These are phyloP conservation scores for Centropristis striata DNA, from an alignment of 2,113 vertebrate species.

Conservation along the genomic window DNA sequence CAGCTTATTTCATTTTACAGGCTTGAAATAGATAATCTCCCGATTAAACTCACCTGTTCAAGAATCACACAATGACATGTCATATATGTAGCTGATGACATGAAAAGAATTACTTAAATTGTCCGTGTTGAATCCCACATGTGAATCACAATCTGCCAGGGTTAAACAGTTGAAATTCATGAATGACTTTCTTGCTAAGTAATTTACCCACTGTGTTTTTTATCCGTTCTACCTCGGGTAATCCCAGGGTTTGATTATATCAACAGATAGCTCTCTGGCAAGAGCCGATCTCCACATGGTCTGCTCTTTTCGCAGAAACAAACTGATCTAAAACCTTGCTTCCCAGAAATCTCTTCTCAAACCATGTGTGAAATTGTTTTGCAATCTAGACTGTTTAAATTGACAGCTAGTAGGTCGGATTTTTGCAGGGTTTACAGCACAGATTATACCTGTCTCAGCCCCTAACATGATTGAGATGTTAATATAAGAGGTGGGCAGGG, in stretches of 20 bases:
- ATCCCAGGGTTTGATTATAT: conserved; percentile 64
- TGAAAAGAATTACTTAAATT: neutral
- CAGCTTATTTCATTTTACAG: neutral
- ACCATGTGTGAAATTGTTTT: conserved; percentile 68
- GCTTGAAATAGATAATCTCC: neutral
- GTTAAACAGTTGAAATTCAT: conserved; percentile 39
- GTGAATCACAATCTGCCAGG: conserved; percentile 7
- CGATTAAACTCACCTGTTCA: conserved; percentile 11
- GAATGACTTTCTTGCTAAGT: conserved; percentile 40
- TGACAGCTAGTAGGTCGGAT: conserved; percentile 4
- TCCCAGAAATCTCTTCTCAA: conserved; percentile 57
- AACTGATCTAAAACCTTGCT: conserved; percentile 50
- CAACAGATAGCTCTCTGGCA: conserved; percentile 39
- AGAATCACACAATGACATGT: conserved; percentile 1
- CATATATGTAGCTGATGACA: neutral
- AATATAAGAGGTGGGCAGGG: conserved; percentile 1
- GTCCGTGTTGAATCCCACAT: neutral
- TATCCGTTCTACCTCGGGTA: conserved; percentile 39
- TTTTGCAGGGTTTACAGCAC: conserved; percentile 17
- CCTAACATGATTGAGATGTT: conserved; percentile 40
- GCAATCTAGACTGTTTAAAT: conserved; percentile 39
- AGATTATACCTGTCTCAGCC: conserved; percentile 25
- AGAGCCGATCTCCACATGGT: conserved; percentile 38
- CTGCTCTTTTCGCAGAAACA: conserved; percentile 66
- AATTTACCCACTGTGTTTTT: conserved; percentile 26